Evolutionary conservation across 1,140 invertebrate genomes (phyloP), one percentile per base, ranked within the genome.

Genomic region (Aphelenchoides fujianensis): DNA sequence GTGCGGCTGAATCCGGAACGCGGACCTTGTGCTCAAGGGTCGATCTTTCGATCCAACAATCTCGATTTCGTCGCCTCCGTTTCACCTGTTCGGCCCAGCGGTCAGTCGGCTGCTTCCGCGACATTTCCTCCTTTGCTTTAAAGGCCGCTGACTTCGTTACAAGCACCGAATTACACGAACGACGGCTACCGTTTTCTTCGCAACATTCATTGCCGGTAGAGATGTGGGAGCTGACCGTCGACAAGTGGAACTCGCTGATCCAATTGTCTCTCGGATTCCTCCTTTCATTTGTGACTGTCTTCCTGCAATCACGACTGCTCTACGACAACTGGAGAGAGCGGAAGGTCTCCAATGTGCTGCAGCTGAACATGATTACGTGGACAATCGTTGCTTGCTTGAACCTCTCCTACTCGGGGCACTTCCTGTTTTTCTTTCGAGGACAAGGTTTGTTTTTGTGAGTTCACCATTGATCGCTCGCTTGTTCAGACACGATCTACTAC

Each of bases 341-440:
- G 19, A 27, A 19, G 5, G 55, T 59, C 5, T 59, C 55, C 5
- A 59, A 59, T 59, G 5, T 5, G 28, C 55, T 59, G 7, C 5
- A 32, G 34, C 5, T 59, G 5, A 7, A 5, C 5, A 59, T 59
- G 23, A 5, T 59, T 23, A 59, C 19, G 55, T 59, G 55, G 55
- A 5, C 5, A 7, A 32, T 59, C 23, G 55, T 32, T 59, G 28
- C 55, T 16, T 16, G 28, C 7, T 59, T 59, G 5, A 59, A 59
- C 19, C 5, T 5, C 5, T 7, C 34, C 34, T 59, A 59, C 55
- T 30, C 55, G 5, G 23, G 55, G 12, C 19, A 23, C 34, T 59
- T 59, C 34, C 55, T 59, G 5, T 19, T 59, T 7, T 59, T 48
- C 55, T 59, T 59, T 59, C 55, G 55, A 5, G 55, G 55, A 59